Evolutionary conservation across 1,140 invertebrate genomes (phyloP), one percentile per base, ranked within the genome.

Genomic region (Diploscapter pachys): DNA sequence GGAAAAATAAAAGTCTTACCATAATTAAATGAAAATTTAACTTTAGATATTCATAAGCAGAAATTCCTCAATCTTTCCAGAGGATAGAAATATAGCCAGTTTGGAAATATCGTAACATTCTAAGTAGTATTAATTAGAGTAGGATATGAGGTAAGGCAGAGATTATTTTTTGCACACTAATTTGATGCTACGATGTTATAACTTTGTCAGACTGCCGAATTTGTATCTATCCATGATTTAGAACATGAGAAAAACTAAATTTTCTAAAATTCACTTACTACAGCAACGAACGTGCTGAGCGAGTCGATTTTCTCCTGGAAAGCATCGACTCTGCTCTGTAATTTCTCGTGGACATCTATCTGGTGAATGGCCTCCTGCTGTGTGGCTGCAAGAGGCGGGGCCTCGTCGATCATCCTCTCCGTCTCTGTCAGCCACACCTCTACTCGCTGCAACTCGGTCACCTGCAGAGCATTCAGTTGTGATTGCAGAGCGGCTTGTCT

Each of bases 261-360:
- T n/a, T 9, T 3, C 68, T 61, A 52, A 70, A 56, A 31, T 31
- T 80, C 78, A 59, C 78, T 74, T 5, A 79, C 78, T 57, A 80
- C 79, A 1, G 79, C 79, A 9, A 83, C 79, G 67, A 85, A 83
- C 54, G 78, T 72, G 49, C 82, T 79, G 61, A 83, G 71, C 49
- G 76, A 73, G 64, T 81, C 62, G 31, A 83, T 79, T 5, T 70
- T 55, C 13, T 66, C 59, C 72, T 83, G 82, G 57, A 85, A 78
- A 31, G 65, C 71, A n/a, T 83, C 82, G 6, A 83, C 83, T 56
- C 77, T 61, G 4, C 80, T 80, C 72, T 82, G 80, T 13, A 82
- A 72, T 54, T 68, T 55, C 0, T 74, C 68, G 71, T 82, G 81
- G 8, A 80, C 73, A n/a, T 77, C 78, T 13, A 77, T 76, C 63